A percentile compares a stretch with the other conserved stretches of the same genome.
Conservation (phyloP, 1,140 invertebrate genomes). For the Cephus cinctus region DNA sequence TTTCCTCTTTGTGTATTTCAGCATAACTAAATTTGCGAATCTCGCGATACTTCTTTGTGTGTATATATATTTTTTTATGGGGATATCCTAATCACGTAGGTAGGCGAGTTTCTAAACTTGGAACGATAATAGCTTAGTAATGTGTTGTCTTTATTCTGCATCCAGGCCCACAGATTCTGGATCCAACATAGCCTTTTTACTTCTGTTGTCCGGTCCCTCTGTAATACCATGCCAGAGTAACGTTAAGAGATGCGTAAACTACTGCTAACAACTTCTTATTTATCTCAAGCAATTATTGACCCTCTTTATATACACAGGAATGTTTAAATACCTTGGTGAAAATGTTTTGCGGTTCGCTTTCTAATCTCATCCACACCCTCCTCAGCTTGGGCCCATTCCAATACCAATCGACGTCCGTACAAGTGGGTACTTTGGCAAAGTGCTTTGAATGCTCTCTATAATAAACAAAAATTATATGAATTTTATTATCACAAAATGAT, state of each 20-base stretch:
- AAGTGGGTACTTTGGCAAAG: conserved; percentile 95
- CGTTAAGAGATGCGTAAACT: background rate
- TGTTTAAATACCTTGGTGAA: conserved; percentile 47
- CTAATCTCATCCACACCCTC: conserved; percentile 79
- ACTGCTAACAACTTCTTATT: background rate
- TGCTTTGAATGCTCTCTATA: conserved; percentile 86
- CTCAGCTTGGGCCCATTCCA: conserved; percentile 94
- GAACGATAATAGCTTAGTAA: no score
- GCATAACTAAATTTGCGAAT: no score
- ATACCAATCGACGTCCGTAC: conserved; percentile 89
- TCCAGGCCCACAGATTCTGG: conserved; percentile 30
- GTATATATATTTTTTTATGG: no score
- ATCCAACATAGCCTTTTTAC: conserved; percentile 33
- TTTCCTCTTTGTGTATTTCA: no score
- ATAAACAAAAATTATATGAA: conserved; percentile 34
- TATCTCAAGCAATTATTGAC: background rate
- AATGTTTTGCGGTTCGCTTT: conserved; percentile 80
- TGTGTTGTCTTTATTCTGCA: conserved; percentile 12
- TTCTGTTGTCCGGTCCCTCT: conserved; percentile 29
- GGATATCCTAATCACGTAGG: no score
- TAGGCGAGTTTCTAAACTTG: no score
- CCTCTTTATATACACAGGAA: background rate
- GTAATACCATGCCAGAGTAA: no score
- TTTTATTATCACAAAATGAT: no score
- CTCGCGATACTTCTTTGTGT: no score